phyloP scores from a whole-genome alignment of 2,113 vertebrate species.

The Sinocyclocheilus rhinocerous region DNA sequence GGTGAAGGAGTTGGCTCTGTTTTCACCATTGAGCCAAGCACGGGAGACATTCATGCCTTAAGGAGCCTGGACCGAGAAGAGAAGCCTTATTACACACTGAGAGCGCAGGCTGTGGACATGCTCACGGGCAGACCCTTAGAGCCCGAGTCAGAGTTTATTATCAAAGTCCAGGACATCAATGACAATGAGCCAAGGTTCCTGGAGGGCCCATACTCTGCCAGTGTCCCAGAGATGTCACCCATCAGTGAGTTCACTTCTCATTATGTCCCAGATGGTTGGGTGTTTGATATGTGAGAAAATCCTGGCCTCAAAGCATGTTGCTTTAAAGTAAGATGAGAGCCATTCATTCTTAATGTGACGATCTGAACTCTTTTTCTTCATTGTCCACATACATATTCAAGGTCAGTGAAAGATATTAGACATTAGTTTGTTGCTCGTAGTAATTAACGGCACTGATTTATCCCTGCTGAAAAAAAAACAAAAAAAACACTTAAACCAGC shows the following conservation, averaged over 20 bases:
- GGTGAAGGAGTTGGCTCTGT: slow-evolving; percentile 92
- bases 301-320: neutral
- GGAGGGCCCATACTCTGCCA: slow-evolving; percentile 89
- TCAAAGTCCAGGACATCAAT: slow-evolving; percentile 98
- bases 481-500: neutral
- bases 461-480: neutral
- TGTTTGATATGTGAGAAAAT: slow-evolving; percentile 21
- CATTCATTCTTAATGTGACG: neutral
- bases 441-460: slow-evolving; percentile 11
- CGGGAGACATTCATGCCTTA: slow-evolving; percentile 93
- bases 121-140: slow-evolving; percentile 86
- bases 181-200: slow-evolving; percentile 92
- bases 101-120: slow-evolving; percentile 89
- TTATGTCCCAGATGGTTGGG: slow-evolving; percentile 7
- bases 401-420: neutral
- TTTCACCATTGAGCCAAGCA: slow-evolving; percentile 91
- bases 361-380: neutral
- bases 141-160: slow-evolving; percentile 92
- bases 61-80: slow-evolving; percentile 90
- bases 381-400: slow-evolving; percentile 24
- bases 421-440: neutral
- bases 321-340: neutral
- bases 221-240: slow-evolving; percentile 93
- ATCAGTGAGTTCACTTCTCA: slow-evolving; percentile 74
- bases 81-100: slow-evolving; percentile 88